Percentiles rank a stretch among this genome's conserved stretches.
phyloP scores from a whole-genome alignment of 2,888 invertebrate species.

The Lysandra bellargus region DNA sequence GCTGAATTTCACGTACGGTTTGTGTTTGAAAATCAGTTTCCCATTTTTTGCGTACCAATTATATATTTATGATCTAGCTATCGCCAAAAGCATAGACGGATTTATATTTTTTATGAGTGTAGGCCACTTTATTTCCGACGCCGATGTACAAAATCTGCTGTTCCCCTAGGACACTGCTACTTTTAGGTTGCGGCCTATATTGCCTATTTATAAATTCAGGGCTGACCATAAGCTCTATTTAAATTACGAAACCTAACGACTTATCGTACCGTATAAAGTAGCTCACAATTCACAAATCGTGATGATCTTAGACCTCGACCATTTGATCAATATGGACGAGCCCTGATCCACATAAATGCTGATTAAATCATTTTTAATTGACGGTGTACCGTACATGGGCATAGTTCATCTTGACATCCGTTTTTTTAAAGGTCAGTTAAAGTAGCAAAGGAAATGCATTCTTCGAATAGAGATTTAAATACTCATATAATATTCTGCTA shows the following conservation, averaged over 20 bases:
- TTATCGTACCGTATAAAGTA: not conserved
- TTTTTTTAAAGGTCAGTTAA: not conserved
- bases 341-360: slow-evolving; percentile 2
- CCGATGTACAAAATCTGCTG: no score
- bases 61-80: no score
- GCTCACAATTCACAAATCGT: not conserved
- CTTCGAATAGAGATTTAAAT: not conserved
- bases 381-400: not conserved
- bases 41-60: not conserved
- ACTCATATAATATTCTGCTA: not conserved
- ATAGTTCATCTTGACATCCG: slow-evolving; percentile 6
- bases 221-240: not conserved
- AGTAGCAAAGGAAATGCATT: not conserved
- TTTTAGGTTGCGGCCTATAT: no score
- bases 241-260: not conserved
- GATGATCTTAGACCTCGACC: slow-evolving; percentile 2
- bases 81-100: no score
- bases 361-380: slow-evolving; percentile 22
- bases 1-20: not conserved
- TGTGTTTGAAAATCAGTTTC: not conserved
- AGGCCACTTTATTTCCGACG: no score
- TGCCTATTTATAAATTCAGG: no score
- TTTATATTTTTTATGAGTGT: no score
- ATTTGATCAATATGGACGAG: not conserved
- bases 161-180: no score